phyloP scores from a whole-genome alignment of 2,888 invertebrate genomes.

The Ernsta delagoae region DNA sequence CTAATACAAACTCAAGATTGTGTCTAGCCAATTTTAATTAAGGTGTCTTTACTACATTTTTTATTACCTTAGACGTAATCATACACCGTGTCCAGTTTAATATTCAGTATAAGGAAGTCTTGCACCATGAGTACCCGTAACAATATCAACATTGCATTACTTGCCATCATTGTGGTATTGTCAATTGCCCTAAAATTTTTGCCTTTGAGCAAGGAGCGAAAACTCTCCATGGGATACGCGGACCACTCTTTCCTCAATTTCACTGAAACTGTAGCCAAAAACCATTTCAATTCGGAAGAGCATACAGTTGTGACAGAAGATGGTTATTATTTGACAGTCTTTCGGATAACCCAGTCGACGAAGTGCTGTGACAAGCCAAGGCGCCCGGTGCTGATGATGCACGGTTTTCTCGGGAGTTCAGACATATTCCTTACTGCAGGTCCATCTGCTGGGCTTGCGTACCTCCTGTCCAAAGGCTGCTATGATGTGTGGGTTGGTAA shows the following conservation, averaged over 20 bases:
- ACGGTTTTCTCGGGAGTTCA: constrained; percentile 64
- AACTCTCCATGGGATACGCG: not conserved
- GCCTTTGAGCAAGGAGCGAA: constrained; percentile 3
- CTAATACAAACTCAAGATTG: too few relatives aligned
- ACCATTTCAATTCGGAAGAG: constrained; percentile 55
- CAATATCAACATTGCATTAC: too few relatives aligned
- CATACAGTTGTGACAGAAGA: constrained; percentile 63
- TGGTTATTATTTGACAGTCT: constrained; percentile 63
- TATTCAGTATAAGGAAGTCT: too few relatives aligned
- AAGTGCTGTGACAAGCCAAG: constrained; percentile 48
- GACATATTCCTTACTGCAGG: constrained; percentile 67
- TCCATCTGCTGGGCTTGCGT: constrained; percentile 53
- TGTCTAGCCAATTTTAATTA: too few relatives aligned
- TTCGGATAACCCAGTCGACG: constrained; percentile 53
- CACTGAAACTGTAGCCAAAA: constrained; percentile 49
- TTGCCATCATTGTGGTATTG: not conserved
- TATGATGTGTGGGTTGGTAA: constrained; percentile 61
- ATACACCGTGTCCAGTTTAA: too few relatives aligned
- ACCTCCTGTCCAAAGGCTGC: constrained; percentile 51
- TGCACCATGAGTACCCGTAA: too few relatives aligned
- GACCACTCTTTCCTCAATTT: constrained; percentile 49
- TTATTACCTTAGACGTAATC: too few relatives aligned
- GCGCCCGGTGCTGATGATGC: constrained; percentile 64
- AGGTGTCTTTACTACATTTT: too few relatives aligned
- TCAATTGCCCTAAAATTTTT: constrained; percentile 7